Evolutionary conservation across 2,888 invertebrate genomes (phyloP), one percentile per base, ranked within the genome.

Genomic region (Melolontha melolontha): DNA sequence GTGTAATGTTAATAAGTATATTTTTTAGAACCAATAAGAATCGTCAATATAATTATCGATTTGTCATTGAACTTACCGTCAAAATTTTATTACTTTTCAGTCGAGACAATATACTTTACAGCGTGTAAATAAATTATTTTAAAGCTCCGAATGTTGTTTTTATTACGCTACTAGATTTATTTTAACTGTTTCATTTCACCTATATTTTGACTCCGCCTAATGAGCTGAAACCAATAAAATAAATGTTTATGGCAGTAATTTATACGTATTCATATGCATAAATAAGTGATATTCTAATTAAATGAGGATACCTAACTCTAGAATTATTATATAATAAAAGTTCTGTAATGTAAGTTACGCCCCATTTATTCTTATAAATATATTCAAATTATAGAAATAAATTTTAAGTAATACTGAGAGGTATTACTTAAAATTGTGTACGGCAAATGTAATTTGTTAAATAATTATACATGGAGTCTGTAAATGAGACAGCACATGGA

Each of bases 251-350:
- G 34, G 59, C 29, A 29, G 59, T 59, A 47, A 47, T 59, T 59
- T 59, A 59, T 59, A 59, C 47, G 59, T 47, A 47, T 34, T 34
- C 34, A 34, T 59, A 47, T 47, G 59, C 59, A 59, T 47, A 59
- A 59, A 59, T 29, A 59, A 59, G 41, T 27, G 44, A 59, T 59
- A 47, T 59, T 59, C 59, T 59, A 59, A 59, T 59, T 59, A 59
- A 57, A 42, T 47, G 29, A 34, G 47, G 34, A 59, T 47, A 59
- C 59, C 47, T 59, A 22, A 5, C 34, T 14, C 14, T 54, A 39
- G 16, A 54, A 16, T 39, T 54, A 54, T 40, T 54, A n/a, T 54
- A 54, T 39, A 54, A 40, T 34, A 49, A 49, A 22, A 49, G 49
- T 49, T 49, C 49, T 22, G 22, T 22, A 22, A 22, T 22, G 2